Percentiles rank a stretch among this genome's conserved stretches.
These are phyloP conservation scores for Naja naja DNA, from an alignment of 2,113 vertebrate species.

Conservation along the genomic window DNA sequence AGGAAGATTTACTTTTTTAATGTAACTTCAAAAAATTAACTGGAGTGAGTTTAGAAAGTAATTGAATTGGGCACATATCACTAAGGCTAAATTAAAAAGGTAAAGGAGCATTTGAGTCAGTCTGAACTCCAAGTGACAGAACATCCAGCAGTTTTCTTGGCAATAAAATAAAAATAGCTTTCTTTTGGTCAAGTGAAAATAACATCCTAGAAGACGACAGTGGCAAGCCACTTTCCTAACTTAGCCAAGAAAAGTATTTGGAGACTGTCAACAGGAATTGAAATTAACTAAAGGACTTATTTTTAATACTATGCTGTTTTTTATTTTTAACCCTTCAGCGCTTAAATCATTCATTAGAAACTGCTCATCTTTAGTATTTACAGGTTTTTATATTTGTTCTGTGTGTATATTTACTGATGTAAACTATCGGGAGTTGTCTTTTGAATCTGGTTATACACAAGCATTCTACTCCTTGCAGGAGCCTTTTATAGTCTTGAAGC, in stretches of 20 bases:
- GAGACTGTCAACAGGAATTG: neutral
- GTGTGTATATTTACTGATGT: neutral
- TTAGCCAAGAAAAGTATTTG: neutral
- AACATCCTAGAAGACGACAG: neutral
- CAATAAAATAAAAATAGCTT: neutral
- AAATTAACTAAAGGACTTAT: neutral
- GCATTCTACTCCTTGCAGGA: neutral
- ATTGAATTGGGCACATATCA: neutral
- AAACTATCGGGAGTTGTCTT: neutral
- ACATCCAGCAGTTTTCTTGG: neutral
- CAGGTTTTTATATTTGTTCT: neutral
- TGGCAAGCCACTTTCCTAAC: neutral
- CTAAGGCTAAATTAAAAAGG: neutral
- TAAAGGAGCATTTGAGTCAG: neutral
- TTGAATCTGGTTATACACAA: neutral
- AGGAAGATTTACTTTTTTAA: neutral
- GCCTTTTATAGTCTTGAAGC: neutral
- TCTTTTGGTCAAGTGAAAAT: neutral
- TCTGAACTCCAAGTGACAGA: neutral
- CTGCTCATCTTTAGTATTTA: neutral
- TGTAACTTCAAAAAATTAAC: neutral
- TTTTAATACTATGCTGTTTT: neutral
- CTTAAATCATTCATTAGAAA: neutral
- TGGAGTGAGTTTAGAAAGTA: neutral
- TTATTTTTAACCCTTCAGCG: neutral